Base-by-base conservation (phyloP, 2,888 invertebrate species). In the Caenorhabditis virilis region DNA sequence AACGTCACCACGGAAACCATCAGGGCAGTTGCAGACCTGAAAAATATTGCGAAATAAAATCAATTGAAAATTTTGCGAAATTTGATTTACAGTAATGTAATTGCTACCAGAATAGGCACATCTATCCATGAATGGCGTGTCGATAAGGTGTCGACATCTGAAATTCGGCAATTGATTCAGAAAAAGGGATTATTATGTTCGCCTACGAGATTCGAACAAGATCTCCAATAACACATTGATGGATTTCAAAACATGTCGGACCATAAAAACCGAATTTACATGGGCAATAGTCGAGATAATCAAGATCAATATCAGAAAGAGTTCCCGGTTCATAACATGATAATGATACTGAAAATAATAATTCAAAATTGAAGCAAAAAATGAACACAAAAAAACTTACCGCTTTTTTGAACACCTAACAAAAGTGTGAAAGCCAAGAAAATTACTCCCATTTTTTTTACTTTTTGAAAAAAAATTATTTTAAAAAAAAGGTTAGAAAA, bases 321-420 rank as follows among this genome's bases (percentile, higher is more conserved):
- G 61, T 62, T 47, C 61, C 61, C 13, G 61, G 51, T 16, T 47
- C 61, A 38, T 62, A 62, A 20, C 61, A 62, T 33, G 55, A 55
- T 62, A 41, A 49, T 54, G 26, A 43, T 1, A 39, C 18, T 36
- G 36, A 36, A 2, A 16, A 3, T n/a, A 39, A 7, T 39, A 7
- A 5, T 4, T 7, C 5, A 16, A 39, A 20, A 6, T 16, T 20
- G 2, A 16, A 20, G 6, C 18, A 7, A 7, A 16, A 39, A 16
- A 20, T 39, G 22, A 20, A 16, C 18, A 39, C 20, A 20, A 20
- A 5, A 5, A 18, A 9, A 7, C 11, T 39, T 20, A 16, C 9
- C 22, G 20, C 11, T 20, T 20, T 20, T 16, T 6, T 39, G 5
- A n/a, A n/a, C n/a, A n/a, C n/a, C n/a, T n/a, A n/a, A n/a, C n/a